Evolutionary conservation across 2,797 vertebrate species (phyloP), one percentile per base, ranked within the genome.

Genomic region (Aplochiton taeniatus): DNA sequence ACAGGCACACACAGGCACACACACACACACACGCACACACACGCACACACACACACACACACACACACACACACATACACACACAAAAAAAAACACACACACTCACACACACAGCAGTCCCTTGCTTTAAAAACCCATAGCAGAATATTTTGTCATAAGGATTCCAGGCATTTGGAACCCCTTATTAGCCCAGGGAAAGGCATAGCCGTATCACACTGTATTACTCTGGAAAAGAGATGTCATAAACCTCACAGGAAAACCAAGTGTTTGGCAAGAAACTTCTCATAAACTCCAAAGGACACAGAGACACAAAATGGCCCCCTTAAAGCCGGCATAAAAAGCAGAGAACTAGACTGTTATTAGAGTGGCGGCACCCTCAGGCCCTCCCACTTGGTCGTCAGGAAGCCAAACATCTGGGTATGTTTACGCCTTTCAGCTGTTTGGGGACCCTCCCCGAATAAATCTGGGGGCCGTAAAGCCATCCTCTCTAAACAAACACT

Each of bases 351-450:
- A 80, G 77, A 77, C 71, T 73, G 81, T 79, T 74, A 83, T 87
- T 84, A 85, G 73, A 76, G 67, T 72, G 64, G 58, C 75, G 66
- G 66, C 63, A 73, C 72, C 81, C 78, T 59, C 31, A 20, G 57
- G 66, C 58, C n/a, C 19, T 8, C 31, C 16, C 64, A 69, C 70
- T 66, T n/a, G 14, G 72, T 77, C 54, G 63, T 4, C 57, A 76
- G 68, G 77, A 77, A 76, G 76, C 76, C 82, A 81, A 89, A 89
- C 89, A 89, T 88, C 89, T 89, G 88, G 85, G 46, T 69, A 74
- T 71, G 65, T 88, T 88, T 88, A 87, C 75, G 75, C 16, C 58
- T 80, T 84, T 86, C 89, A 86, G 82, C 88, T 86, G 87, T 84
- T 87, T 74, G 72, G 75, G 61, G 61, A 70, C 71, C 76, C 79